Conservation (phyloP, 2,797 vertebrate species). For the Danio kyathit region DNA sequence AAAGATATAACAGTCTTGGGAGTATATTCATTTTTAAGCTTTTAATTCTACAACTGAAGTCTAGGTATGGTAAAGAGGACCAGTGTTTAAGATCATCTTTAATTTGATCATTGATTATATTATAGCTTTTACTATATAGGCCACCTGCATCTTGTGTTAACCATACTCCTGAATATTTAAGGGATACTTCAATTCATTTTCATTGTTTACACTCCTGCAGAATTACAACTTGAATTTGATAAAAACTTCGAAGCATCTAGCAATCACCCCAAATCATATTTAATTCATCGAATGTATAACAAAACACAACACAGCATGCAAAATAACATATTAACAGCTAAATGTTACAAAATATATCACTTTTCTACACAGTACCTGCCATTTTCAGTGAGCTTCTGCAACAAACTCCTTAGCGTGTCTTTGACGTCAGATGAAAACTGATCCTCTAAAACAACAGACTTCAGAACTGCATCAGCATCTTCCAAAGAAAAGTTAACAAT, state of each 20-base stretch:
- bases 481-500: not conserved
- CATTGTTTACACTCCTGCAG: too few relatives aligned
- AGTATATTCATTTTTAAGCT: too few relatives aligned
- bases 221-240: not conserved
- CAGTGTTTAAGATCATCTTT: too few relatives aligned
- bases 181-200: too few relatives aligned
- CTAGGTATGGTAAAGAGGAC: too few relatives aligned
- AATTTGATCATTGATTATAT: too few relatives aligned
- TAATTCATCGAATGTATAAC: not conserved
- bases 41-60: too few relatives aligned
- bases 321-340: not conserved
- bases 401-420: slow-evolving; percentile 39
- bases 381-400: slow-evolving; percentile 45
- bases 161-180: too few relatives aligned
- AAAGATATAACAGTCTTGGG: too few relatives aligned
- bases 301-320: not conserved
- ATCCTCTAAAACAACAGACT: slow-evolving; percentile 6
- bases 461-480: slow-evolving; percentile 16
- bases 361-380: slow-evolving; percentile 20
- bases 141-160: too few relatives aligned
- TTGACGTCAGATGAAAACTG: slow-evolving; percentile 28
- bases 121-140: too few relatives aligned
- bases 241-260: not conserved
- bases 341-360: not conserved
- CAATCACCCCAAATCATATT: not conserved